These are phyloP conservation scores for Wasmannia auropunctata DNA, from an alignment of 1,140 invertebrate species.

Conservation along the genomic window DNA sequence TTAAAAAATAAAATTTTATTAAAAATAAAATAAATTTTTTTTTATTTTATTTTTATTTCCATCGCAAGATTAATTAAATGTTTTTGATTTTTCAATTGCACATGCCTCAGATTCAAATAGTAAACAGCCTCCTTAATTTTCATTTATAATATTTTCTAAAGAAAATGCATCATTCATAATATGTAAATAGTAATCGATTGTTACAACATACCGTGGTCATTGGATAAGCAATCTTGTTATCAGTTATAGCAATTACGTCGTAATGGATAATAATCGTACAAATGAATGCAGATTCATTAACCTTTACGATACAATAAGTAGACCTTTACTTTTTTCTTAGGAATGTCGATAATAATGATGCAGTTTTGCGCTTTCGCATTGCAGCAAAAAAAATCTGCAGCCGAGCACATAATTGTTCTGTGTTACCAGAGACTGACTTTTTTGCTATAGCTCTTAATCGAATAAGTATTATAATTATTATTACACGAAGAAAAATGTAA, in stretches of 20 bases:
- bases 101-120: not conserved
- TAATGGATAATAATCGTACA: not conserved
- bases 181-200: not conserved
- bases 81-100: not conserved
- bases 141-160: not conserved
- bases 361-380: not conserved
- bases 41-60: not conserved
- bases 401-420: not conserved
- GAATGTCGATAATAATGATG: constrained; percentile 1
- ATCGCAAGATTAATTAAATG: not conserved
- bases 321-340: not conserved
- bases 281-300: not conserved
- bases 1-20: not conserved
- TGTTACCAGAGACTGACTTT: not conserved
- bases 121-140: not conserved
- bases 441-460: not conserved
- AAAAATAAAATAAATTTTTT: not conserved
- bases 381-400: not conserved
- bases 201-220: not conserved
- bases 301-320: not conserved
- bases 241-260: not conserved
- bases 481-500: not conserved
- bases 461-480: not conserved
- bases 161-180: not conserved
- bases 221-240: not conserved